A percentile compares a stretch with the other conserved stretches of the same genome.
These are phyloP conservation scores for Hydriomena furcata DNA, from an alignment of 2,888 invertebrate species.

Conservation along the genomic window DNA sequence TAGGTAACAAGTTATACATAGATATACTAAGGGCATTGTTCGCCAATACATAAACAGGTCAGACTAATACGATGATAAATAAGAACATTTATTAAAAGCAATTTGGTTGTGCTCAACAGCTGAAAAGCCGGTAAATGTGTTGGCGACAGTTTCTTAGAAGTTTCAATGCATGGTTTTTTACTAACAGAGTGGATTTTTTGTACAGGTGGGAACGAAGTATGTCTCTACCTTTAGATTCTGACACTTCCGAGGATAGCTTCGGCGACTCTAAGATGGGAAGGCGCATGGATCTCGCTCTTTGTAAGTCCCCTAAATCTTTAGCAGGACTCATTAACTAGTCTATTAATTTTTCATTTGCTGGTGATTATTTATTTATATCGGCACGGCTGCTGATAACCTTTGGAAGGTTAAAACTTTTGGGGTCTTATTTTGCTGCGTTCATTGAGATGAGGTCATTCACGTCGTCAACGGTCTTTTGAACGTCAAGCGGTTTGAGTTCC, in stretches of 20 bases:
- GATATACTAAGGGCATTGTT: background rate
- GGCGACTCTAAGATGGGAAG: conserved; percentile 80
- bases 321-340: conserved; percentile 53
- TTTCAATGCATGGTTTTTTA: conserved; percentile 17
- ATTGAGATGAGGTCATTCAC: conserved; percentile 50
- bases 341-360: conserved; percentile 78
- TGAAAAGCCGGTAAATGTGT: background rate
- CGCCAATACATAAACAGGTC: background rate
- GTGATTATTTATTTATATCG: conserved; percentile 77
- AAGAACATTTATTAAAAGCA: too few species aligned
- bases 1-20: conserved; percentile 61
- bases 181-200: conserved; percentile 32
- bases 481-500: conserved; percentile 57
- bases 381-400: conserved; percentile 73
- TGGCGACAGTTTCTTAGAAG: background rate
- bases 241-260: conserved; percentile 73
- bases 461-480: conserved; percentile 44
- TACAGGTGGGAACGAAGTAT: conserved; percentile 88
- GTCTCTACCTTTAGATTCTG: conserved; percentile 85
- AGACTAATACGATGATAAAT: too few species aligned
- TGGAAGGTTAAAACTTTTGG: conserved; percentile 46
- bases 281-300: conserved; percentile 93
- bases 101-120: too few species aligned
- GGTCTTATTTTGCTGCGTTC: conserved; percentile 54
- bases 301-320: conserved; percentile 83